phyloP scores from a whole-genome alignment of 2,113 vertebrate species.

The Antechinus stuartii region DNA sequence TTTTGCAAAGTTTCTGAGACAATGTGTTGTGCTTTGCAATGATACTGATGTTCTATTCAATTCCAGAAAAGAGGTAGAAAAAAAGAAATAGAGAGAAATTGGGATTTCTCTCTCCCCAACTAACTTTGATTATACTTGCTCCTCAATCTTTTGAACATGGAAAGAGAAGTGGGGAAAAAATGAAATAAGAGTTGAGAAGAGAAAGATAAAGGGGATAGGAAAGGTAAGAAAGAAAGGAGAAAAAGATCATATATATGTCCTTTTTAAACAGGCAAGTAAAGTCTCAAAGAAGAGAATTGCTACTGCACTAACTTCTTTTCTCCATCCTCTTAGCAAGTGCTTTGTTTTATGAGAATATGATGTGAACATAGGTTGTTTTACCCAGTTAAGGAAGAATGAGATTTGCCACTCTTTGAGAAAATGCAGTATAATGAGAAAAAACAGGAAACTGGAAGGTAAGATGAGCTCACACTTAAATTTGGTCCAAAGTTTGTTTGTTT shows the following conservation, averaged over 20 bases:
- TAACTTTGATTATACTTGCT: background rate
- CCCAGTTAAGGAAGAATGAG: slow-evolving; percentile 11
- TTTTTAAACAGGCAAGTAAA: background rate
- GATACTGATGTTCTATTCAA: background rate
- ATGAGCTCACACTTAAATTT: background rate
- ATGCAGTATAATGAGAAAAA: background rate
- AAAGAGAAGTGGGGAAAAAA: background rate
- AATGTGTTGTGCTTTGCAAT: background rate
- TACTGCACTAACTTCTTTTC: background rate
- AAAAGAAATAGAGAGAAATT: background rate
- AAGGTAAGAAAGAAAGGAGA: background rate
- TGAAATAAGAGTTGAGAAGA: background rate
- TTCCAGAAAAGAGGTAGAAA: background rate
- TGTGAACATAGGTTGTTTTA: background rate
- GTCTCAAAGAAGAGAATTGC: background rate
- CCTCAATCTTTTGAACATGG: background rate
- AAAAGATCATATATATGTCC: background rate
- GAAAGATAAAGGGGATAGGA: rapidly evolving
- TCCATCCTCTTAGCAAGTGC: background rate
- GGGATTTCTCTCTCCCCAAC: background rate
- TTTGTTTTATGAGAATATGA: background rate
- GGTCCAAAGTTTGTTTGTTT: background rate
- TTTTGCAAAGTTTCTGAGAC: background rate
- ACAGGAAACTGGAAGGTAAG: background rate
- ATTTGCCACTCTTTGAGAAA: background rate